Conservation (phyloP, 1,140 invertebrate genomes). For the Eufriesea mexicana region DNA sequence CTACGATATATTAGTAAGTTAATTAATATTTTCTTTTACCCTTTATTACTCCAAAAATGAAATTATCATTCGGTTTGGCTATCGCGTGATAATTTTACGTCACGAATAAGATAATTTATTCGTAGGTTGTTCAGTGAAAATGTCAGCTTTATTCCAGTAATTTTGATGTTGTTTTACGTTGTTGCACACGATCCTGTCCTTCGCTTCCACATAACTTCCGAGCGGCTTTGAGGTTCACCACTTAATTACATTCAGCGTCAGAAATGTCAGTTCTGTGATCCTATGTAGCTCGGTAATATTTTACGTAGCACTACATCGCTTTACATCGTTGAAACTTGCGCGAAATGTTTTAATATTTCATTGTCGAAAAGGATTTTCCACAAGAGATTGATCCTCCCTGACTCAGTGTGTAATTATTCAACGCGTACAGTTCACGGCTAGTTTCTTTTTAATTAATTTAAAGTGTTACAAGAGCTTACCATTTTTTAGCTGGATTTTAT, state of each 20-base stretch:
- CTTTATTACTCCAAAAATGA: too few relatives aligned
- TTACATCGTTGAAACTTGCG: not conserved
- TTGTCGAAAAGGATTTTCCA: not conserved
- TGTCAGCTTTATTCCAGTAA: conserved; percentile 4
- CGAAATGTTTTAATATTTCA: conserved; percentile 1
- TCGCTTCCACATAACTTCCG: conserved; percentile 3
- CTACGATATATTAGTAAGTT: too few relatives aligned
- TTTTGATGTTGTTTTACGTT: conserved; percentile 9
- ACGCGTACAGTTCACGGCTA: too few relatives aligned
- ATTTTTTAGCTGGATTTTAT: too few relatives aligned
- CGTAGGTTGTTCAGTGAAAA: conserved; percentile 7
- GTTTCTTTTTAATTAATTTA: too few relatives aligned
- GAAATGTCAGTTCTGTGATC: conserved; percentile 29
- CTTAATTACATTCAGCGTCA: conserved; percentile 34
- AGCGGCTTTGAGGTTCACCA: conserved; percentile 18
- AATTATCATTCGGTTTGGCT: too few relatives aligned
- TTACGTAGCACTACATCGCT: conserved; percentile 3
- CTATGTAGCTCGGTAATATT: conserved; percentile 20
- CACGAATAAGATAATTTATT: not conserved
- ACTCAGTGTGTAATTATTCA: too few relatives aligned
- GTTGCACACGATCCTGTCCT: conserved; percentile 12
- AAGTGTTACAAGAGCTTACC: too few relatives aligned
- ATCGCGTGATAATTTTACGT: not conserved
- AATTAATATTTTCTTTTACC: not conserved
- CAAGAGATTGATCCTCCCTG: not conserved